Conservation (phyloP, 92 coral and sea anemone genomes). For the Porites rus region DNA sequence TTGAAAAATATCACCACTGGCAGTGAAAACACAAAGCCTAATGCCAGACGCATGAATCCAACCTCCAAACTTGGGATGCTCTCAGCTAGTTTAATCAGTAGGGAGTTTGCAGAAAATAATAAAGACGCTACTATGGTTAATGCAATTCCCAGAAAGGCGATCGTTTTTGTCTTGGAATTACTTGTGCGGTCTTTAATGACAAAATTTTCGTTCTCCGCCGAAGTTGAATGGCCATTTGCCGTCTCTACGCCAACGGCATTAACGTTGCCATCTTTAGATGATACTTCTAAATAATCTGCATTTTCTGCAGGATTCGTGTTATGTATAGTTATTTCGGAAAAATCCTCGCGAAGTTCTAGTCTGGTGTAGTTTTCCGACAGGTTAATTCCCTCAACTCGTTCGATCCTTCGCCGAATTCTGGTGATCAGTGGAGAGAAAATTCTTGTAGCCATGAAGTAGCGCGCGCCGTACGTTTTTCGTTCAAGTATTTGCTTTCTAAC, state of each 20-base stretch:
- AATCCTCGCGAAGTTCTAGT: neutral
- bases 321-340: neutral
- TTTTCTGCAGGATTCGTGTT: neutral
- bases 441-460: neutral
- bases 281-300: neutral
- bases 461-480: too few species aligned
- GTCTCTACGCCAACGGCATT: neutral
- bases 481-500: too few species aligned
- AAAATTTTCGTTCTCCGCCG: neutral
- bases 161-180: neutral
- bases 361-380: conserved; percentile 4
- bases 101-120: conserved; percentile 35
- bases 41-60: conserved; percentile 40
- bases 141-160: conserved; percentile 7
- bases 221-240: neutral
- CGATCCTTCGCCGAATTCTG: conserved; percentile 12
- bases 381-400: neutral
- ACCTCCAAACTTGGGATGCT: conserved; percentile 68
- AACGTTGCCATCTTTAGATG: neutral
- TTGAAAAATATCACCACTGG: conserved; percentile 56
- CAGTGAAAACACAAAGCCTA: conserved; percentile 49
- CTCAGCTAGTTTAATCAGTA: conserved; percentile 59
- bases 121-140: conserved; percentile 41
- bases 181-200: neutral
- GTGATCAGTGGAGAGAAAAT: conserved; percentile 1